phyloP scores from a whole-genome alignment of 2,888 invertebrate genomes.

The Villa cingulata region DNA sequence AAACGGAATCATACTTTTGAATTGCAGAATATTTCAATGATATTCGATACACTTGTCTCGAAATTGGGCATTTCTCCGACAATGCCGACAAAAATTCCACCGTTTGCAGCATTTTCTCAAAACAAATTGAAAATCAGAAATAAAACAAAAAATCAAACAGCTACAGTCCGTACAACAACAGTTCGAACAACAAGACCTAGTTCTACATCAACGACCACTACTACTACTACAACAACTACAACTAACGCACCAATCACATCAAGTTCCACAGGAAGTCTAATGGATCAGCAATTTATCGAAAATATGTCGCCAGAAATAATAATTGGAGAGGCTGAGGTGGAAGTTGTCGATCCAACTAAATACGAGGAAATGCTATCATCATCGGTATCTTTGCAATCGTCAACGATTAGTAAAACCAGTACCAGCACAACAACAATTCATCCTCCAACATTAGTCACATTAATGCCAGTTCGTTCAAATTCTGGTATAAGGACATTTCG shows the following conservation, averaged over 20 bases:
- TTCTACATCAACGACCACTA: conserved; percentile 2
- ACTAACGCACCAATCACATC: not conserved
- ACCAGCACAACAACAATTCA: conserved; percentile 19
- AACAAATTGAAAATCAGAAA: conserved; percentile 29
- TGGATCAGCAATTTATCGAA: not conserved
- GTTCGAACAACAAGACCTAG: conserved; percentile 4
- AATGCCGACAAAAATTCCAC: conserved; percentile 29
- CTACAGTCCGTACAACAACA: conserved; percentile 1
- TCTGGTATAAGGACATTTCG: conserved; percentile 59
- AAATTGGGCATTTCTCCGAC: conserved; percentile 36
- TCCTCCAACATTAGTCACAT: conserved; percentile 42
- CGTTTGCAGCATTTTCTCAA: conserved; percentile 24
- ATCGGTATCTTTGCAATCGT: conserved; percentile 19
- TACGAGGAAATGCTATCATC: conserved; percentile 35
- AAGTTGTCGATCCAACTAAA: conserved; percentile 34
- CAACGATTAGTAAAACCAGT: conserved; percentile 21
- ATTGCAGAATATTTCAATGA: conserved; percentile 48
- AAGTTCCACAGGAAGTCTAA: not conserved
- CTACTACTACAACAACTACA: conserved; percentile 4
- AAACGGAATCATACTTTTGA: conserved; percentile 35
- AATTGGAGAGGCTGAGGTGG: conserved; percentile 35
- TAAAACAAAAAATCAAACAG: conserved; percentile 17
- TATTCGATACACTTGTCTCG: conserved; percentile 48
- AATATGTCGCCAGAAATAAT: conserved; percentile 21
- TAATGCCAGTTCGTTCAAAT: conserved; percentile 67